Evolutionary conservation across 2,888 invertebrate species (phyloP).

Genomic region (Pristionchus arcanus): DNA sequence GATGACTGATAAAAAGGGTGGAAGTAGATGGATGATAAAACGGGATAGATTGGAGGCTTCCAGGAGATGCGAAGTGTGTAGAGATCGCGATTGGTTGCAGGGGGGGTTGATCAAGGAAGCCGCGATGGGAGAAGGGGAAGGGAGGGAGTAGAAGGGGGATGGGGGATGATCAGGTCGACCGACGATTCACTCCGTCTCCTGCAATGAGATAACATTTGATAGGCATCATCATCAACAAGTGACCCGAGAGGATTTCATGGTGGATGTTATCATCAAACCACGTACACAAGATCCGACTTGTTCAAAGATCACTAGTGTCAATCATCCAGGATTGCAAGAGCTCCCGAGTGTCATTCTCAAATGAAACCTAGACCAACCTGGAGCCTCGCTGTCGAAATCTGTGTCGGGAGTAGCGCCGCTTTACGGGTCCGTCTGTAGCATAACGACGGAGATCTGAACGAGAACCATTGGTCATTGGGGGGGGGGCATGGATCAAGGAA

Average conservation of each 20-base stretch:
- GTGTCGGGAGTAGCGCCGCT: conserved; percentile 8
- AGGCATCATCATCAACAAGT: not conserved
- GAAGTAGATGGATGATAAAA: not conserved
- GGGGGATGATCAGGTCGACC: conserved; percentile 21
- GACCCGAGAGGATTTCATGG: not conserved
- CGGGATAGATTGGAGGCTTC: conserved; percentile 46
- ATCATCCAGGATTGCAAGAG: not conserved
- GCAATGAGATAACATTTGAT: not conserved
- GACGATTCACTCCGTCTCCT: conserved; percentile 42
- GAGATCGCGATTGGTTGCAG: not conserved
- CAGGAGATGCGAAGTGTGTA: conserved; percentile 43
- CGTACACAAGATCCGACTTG: not conserved
- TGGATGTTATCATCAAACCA: no score
- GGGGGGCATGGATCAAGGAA: not conserved
- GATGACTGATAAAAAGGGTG: not conserved
- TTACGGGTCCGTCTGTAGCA: conserved; percentile 32
- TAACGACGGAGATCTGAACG: conserved; percentile 15
- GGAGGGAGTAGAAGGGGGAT: not conserved
- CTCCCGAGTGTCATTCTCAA: not conserved
- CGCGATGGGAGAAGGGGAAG: not conserved
- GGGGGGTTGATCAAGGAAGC: conserved; percentile 7
- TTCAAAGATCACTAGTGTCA: no score
- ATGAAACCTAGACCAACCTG: not conserved
- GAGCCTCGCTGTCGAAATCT: conserved; percentile 45
- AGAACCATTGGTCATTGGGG: not conserved